Evolutionary conservation across 2,888 invertebrate species (phyloP).

Genomic region (Nomada ferruginata): DNA sequence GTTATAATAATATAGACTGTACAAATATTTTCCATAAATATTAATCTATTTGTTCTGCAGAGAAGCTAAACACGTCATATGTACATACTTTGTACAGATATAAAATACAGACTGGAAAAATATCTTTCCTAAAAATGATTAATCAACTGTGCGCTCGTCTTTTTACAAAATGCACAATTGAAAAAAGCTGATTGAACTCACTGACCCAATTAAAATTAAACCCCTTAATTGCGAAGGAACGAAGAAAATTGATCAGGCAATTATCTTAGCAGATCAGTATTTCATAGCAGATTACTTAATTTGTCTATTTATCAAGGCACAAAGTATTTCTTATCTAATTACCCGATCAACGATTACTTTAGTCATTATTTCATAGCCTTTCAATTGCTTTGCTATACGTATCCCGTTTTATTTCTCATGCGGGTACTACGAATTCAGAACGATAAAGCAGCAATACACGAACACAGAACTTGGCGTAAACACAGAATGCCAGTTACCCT

Average conservation of each 20-base stretch:
- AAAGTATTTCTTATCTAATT: not conserved
- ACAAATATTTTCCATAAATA: slow-evolving; percentile 7
- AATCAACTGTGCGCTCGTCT: no score
- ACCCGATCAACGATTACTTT: not conserved
- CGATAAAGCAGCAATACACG: slow-evolving; percentile 3
- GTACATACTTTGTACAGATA: not conserved
- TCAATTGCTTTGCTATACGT: not conserved
- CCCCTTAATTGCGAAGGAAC: no score
- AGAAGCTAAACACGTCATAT: slow-evolving; percentile 20
- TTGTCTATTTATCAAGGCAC: not conserved
- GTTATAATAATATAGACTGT: not conserved
- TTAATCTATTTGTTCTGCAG: slow-evolving; percentile 4
- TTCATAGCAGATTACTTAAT: not conserved
- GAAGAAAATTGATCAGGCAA: no score
- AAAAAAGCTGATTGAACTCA: no score
- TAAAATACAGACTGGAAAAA: not conserved
- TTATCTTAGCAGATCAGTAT: no score
- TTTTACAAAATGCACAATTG: no score
- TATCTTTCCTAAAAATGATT: not conserved
- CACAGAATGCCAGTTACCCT: slow-evolving; percentile 17
- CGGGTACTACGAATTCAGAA: slow-evolving; percentile 20
- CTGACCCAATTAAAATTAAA: no score
- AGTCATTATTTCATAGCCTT: not conserved
- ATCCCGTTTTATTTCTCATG: not conserved
- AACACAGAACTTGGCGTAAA: slow-evolving; percentile 11